Base-by-base conservation (phyloP, 2,797 vertebrate genomes). In the Halcyon leucocephala region DNA sequence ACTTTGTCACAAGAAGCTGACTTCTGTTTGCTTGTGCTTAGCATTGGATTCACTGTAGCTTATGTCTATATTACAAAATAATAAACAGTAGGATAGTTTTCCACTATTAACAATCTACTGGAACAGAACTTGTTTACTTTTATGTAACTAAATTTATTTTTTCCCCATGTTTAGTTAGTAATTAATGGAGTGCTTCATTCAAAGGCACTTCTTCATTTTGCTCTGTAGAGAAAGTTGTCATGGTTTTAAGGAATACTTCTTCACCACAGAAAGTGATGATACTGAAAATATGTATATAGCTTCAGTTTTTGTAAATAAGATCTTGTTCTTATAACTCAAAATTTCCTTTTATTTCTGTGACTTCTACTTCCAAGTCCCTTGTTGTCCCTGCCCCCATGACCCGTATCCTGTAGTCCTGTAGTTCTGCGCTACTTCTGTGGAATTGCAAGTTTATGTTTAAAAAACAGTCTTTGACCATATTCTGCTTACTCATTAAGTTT, bases 381-480 rank as follows among this genome's bases (percentile, higher is more conserved):
- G 33, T 82, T 48, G 21, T 76, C 12, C 14, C 28, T 12, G 2
- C 31, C 39, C 28, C 25, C 39, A n/a, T 20, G 6, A 12, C 3
- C 5, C 4, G 1, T 48, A 25, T 33, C 28, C 2, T 1, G 42
- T 3, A 42, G 60, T 33, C 28, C 2, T 1, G 42, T 3, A 42
- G 60, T 90, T 82, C 24, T 44, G 5, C 44, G 71, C 31, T 60
- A 16, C 44, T 78, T 77, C 5, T 37, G 10, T 33, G 20, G 31
- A 10, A 7, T 28, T 86, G 21, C 24, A 76, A 52, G 11, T 79
- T 66, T 52, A 7, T 12, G 31, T 82, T 58, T 77, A 20, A 15
- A 55, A 89, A 54, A 57, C 17, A 54, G 87, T 41, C 39, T 58
- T 77, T 51, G 58, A 35, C 29, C 4, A 25, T 41, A 12, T 72